Conservation (phyloP, 2,113 vertebrate species). For the Urocynchramus pylzowi region DNA sequence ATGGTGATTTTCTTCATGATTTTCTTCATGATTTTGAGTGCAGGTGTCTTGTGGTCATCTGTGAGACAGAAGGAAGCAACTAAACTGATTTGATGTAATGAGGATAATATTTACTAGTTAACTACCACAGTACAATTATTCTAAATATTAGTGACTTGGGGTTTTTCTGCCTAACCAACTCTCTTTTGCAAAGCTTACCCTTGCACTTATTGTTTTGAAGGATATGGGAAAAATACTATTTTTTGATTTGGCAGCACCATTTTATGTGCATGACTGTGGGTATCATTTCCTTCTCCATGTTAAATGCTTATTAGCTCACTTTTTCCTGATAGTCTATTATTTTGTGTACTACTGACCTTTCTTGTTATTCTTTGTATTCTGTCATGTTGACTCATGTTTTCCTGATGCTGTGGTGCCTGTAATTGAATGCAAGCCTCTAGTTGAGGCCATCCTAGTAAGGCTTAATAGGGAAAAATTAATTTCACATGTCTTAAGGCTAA, state of each 20-base stretch:
- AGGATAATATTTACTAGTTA: neutral
- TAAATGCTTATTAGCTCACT: neutral
- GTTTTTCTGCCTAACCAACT: neutral
- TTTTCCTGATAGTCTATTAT: neutral
- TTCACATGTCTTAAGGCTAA: conserved; percentile 1
- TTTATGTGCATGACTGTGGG: neutral
- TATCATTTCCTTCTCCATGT: neutral
- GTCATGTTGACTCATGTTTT: neutral
- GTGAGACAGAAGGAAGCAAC: neutral
- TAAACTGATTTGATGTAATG: neutral
- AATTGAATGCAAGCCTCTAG: neutral
- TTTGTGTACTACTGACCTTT: neutral
- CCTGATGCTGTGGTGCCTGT: neutral
- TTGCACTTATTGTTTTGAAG: neutral
- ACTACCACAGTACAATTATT: neutral
- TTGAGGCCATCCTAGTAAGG: neutral
- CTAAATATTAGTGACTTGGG: neutral
- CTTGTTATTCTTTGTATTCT: neutral
- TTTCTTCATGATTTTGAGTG: neutral
- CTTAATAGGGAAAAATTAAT: conserved; percentile 29
- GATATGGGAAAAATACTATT: neutral
- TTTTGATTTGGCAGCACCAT: neutral
- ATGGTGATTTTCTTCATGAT: neutral
- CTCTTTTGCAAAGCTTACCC: neutral
- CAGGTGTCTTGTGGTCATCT: neutral